Evolutionary conservation across 1,140 invertebrate genomes (phyloP).

Genomic region (Anoplophora glabripennis): DNA sequence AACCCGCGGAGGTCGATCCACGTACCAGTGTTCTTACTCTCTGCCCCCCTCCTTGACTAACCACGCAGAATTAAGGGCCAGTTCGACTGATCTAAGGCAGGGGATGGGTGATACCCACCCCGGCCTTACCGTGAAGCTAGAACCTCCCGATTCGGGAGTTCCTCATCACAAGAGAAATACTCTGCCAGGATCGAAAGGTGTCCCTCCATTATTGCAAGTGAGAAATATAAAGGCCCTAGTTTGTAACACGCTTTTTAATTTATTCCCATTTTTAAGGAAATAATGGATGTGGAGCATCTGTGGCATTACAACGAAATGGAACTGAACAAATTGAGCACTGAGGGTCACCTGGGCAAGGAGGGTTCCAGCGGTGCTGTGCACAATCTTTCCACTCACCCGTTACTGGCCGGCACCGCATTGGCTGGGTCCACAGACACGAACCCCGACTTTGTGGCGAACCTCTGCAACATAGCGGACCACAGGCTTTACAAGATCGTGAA

Average conservation of each 20-base stretch:
- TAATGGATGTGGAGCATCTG: conserved; percentile 91
- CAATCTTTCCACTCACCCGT: conserved; percentile 55
- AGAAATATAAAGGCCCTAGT: not conserved
- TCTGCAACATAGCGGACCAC: conserved; percentile 93
- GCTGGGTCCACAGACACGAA: conserved; percentile 66
- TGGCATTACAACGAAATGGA: conserved; percentile 85
- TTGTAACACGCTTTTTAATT: not conserved
- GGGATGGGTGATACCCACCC: conserved; percentile 36
- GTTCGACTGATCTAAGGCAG: conserved; percentile 46
- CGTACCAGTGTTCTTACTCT: conserved; percentile 90
- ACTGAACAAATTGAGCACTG: conserved; percentile 56
- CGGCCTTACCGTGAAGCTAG: conserved; percentile 41
- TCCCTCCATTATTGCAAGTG: conserved; percentile 59
- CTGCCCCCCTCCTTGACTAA: conserved; percentile 67
- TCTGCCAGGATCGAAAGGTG: conserved; percentile 43
- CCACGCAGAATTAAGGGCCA: conserved; percentile 50
- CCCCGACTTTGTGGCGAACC: conserved; percentile 80
- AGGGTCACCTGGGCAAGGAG: conserved; percentile 49
- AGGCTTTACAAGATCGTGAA: conserved; percentile 96
- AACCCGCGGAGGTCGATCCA: conserved; percentile 90
- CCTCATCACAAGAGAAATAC: conserved; percentile 33
- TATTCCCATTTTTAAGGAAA: conserved; percentile 64
- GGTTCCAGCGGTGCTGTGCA: conserved; percentile 47
- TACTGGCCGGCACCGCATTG: conserved; percentile 55
- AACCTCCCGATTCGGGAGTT: conserved; percentile 36